These are phyloP conservation scores for Arrhopalites spinosus DNA, from an alignment of 2,888 invertebrate genomes.

Conservation along the genomic window DNA sequence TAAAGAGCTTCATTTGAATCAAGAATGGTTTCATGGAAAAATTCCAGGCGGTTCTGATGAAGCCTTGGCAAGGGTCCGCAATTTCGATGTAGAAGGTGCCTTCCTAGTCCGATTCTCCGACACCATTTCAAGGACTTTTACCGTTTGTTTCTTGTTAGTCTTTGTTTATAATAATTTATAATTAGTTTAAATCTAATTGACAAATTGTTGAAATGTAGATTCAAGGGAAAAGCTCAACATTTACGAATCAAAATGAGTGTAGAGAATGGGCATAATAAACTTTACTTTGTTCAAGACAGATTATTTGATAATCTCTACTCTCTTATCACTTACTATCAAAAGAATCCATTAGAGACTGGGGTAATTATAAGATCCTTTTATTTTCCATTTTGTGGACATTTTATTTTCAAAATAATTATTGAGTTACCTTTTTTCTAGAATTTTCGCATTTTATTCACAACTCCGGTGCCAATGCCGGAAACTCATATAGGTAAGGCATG, in stretches of 20 bases:
- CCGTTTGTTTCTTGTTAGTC: slow-evolving; percentile 83
- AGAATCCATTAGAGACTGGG: slow-evolving; percentile 81
- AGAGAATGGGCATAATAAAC: slow-evolving; percentile 78
- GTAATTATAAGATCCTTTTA: slow-evolving; percentile 59
- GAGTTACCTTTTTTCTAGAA: neutral
- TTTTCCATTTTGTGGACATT: neutral
- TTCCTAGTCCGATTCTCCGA: slow-evolving; percentile 91
- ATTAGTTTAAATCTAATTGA: neutral
- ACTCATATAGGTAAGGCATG: slow-evolving; percentile 38
- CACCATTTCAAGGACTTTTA: slow-evolving; percentile 93
- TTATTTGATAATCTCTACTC: slow-evolving; percentile 91
- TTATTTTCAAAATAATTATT: neutral
- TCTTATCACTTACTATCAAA: slow-evolving; percentile 86
- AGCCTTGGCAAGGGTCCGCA: slow-evolving; percentile 65
- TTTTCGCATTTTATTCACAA: neutral
- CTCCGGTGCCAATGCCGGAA: slow-evolving; percentile 34
- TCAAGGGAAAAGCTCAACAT: slow-evolving; percentile 85
- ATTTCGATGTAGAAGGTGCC: slow-evolving; percentile 86
- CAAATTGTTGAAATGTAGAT: slow-evolving; percentile 59
- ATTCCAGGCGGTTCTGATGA: slow-evolving; percentile 76
- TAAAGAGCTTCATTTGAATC: slow-evolving; percentile 80
- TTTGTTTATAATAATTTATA: too few relatives aligned
- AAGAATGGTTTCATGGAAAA: slow-evolving; percentile 89
- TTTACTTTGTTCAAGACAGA: slow-evolving; percentile 82
- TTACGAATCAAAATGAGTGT: slow-evolving; percentile 88